Evolutionary conservation across 2,797 vertebrate genomes (phyloP).

Genomic region (Liasis olivaceus): DNA sequence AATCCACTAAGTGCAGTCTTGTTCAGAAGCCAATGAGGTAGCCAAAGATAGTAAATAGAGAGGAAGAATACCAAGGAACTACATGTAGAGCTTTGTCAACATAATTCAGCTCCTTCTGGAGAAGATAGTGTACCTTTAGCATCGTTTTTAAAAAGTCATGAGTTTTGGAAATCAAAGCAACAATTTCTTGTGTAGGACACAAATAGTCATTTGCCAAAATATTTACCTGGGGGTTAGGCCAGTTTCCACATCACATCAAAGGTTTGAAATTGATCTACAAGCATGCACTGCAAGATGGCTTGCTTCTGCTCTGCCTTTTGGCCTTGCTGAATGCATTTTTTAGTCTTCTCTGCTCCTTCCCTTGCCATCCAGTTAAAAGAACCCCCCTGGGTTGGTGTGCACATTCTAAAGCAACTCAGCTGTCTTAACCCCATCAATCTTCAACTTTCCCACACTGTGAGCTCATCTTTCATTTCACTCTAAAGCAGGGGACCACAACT

Average conservation of each 20-base stretch:
- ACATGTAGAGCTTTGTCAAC: background rate
- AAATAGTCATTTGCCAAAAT: background rate
- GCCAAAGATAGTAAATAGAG: background rate
- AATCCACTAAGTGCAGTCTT: conserved; percentile 18
- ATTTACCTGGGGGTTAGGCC: background rate
- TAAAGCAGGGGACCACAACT: background rate
- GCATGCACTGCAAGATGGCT: background rate
- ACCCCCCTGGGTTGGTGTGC: background rate
- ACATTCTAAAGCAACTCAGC: background rate
- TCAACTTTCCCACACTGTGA: background rate
- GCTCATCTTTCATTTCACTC: background rate
- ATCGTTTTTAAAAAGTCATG: background rate
- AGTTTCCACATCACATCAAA: background rate
- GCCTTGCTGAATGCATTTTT: background rate
- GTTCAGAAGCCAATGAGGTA: background rate
- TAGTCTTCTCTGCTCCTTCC: background rate
- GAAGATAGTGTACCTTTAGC: background rate
- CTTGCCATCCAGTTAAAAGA: background rate
- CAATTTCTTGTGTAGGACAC: background rate
- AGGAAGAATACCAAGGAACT: background rate
- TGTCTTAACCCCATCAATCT: background rate
- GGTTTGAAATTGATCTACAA: background rate
- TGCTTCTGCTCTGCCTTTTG: background rate
- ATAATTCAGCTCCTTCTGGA: background rate
- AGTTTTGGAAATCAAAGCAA: background rate